These are phyloP conservation scores for Caenorhabditis afra DNA, from an alignment of 2,888 invertebrate genomes.

Conservation along the genomic window DNA sequence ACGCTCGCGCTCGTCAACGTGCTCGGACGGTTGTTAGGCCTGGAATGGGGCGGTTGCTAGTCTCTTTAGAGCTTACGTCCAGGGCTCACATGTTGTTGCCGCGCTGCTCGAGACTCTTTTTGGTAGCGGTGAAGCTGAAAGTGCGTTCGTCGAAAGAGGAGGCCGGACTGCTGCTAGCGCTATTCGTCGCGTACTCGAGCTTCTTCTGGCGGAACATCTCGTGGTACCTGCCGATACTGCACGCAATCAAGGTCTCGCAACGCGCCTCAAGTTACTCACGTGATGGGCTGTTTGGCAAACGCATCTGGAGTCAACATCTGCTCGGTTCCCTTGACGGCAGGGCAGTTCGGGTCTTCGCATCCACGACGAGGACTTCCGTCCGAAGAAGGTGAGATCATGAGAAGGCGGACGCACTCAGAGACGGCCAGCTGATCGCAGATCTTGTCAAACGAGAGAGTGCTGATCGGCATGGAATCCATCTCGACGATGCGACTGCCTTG, in stretches of 20 bases:
- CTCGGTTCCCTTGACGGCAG: slow-evolving; percentile 77
- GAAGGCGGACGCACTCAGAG: slow-evolving; percentile 69
- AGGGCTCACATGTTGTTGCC: slow-evolving; percentile 46
- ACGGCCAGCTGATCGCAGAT: slow-evolving; percentile 74
- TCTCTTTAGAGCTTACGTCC: slow-evolving; percentile 5
- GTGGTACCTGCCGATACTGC: slow-evolving; percentile 67
- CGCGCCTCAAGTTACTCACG: slow-evolving; percentile 62
- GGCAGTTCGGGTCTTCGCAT: slow-evolving; percentile 76
- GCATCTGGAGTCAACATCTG: slow-evolving; percentile 78
- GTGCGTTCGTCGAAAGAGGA: slow-evolving; percentile 70
- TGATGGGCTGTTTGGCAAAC: slow-evolving; percentile 77
- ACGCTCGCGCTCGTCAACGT: slow-evolving; percentile 60
- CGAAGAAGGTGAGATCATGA: slow-evolving; percentile 75
- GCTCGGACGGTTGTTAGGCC: slow-evolving; percentile 42
- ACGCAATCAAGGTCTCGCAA: slow-evolving; percentile 26
- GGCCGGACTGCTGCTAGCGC: slow-evolving; percentile 72
- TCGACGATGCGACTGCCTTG: slow-evolving; percentile 93
- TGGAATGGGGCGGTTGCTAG: slow-evolving; percentile 1
- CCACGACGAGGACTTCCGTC: slow-evolving; percentile 79
- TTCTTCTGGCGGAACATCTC: slow-evolving; percentile 78
- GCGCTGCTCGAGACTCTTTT: slow-evolving; percentile 44
- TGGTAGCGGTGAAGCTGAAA: slow-evolving; percentile 63
- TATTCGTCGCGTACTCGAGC: slow-evolving; percentile 73
- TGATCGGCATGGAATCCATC: slow-evolving; percentile 73
- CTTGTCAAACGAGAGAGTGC: slow-evolving; percentile 74